These are phyloP conservation scores for Pantelozetes paolii DNA, from an alignment of 2,888 invertebrate species.

Conservation along the genomic window DNA sequence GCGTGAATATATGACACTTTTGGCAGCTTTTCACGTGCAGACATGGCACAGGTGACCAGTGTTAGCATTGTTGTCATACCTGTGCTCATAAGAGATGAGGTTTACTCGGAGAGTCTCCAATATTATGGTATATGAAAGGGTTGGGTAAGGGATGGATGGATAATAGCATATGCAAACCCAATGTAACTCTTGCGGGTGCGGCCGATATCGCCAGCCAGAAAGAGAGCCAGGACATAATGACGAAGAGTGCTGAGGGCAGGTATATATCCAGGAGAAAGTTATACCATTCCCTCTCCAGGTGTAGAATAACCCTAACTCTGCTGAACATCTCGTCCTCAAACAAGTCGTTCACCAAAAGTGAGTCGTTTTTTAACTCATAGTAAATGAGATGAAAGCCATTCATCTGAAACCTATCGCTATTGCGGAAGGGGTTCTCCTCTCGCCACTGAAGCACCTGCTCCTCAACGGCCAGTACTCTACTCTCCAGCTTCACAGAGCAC, in stretches of 20 bases:
- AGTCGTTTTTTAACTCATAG: constrained; percentile 35
- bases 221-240: constrained; percentile 47
- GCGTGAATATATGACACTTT: constrained; percentile 47
- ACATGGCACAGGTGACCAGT: constrained; percentile 46
- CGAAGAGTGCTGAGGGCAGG: constrained; percentile 46
- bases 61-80: constrained; percentile 47
- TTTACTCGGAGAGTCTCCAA: not conserved
- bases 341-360: not conserved
- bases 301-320: constrained; percentile 43
- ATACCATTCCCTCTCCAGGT: constrained; percentile 46
- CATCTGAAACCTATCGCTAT: constrained; percentile 34
- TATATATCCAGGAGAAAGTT: constrained; percentile 47
- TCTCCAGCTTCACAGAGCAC: constrained; percentile 26
- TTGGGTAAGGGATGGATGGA: too few relatives aligned
- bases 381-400: constrained; percentile 27
- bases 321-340: constrained; percentile 41
- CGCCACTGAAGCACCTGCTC: constrained; percentile 44
- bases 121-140: too few relatives aligned
- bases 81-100: not conserved
- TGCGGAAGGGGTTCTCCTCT: constrained; percentile 38
- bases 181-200: constrained; percentile 47
- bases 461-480: constrained; percentile 4
- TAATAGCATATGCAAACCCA: too few relatives aligned
- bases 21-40: constrained; percentile 47
- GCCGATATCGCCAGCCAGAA: constrained; percentile 48